phyloP scores from a whole-genome alignment of 2,888 invertebrate genomes.

The Parthenolecanium corni region DNA sequence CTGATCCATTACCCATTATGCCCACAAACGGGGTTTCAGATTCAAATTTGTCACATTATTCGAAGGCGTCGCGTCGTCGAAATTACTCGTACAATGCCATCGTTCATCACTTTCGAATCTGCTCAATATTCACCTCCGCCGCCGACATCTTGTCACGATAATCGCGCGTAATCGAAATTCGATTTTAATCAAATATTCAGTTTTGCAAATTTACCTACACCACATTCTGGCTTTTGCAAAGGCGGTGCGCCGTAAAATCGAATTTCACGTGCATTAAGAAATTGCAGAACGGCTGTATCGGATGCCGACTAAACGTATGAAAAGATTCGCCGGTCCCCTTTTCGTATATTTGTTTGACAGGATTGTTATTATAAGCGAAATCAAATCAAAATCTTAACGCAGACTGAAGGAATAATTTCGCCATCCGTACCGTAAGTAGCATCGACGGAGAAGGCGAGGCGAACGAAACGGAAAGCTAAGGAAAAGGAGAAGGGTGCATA shows the following conservation, averaged over 20 bases:
- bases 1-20: no score
- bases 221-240: no score
- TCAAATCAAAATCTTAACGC: conserved; percentile 22
- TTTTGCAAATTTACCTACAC: background rate
- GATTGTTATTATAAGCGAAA: conserved; percentile 27
- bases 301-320: background rate
- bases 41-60: no score
- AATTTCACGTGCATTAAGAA: background rate
- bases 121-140: no score
- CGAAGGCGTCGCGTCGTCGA: no score
- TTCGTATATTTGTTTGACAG: conserved; percentile 22
- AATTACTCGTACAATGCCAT: no score
- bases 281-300: background rate
- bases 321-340: background rate
- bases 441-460: conserved; percentile 1
- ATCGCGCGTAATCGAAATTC: background rate
- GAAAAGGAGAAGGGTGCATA: no score
- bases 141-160: no score
- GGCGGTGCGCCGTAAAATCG: no score
- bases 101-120: no score
- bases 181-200: conserved; percentile 7
- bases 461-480: no score
- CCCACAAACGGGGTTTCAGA: no score
- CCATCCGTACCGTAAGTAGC: conserved; percentile 27
- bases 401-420: conserved; percentile 26